These are phyloP conservation scores for Leptopterna dolabrata DNA, from an alignment of 2,888 invertebrate species.

Conservation along the genomic window DNA sequence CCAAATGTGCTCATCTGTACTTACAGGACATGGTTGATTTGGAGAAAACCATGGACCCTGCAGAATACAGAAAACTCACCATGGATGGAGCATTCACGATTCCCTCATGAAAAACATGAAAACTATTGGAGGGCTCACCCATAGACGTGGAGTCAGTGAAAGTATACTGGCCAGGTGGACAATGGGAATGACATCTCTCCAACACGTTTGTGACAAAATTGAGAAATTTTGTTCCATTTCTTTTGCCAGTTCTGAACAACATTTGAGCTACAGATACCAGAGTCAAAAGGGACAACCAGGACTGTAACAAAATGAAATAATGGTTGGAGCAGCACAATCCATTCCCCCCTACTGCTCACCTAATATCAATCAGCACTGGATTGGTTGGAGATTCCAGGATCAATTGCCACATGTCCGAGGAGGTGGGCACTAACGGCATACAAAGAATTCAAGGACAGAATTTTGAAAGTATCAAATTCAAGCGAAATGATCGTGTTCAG, in stretches of 20 bases:
- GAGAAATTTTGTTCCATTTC: not conserved
- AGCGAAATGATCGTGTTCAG: not conserved
- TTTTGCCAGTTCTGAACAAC: not conserved
- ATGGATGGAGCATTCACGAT: not conserved
- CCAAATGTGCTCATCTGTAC: not conserved
- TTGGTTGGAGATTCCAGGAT: slow-evolving; percentile 5
- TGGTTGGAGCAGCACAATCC: not conserved
- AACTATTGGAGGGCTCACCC: not conserved
- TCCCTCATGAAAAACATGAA: not conserved
- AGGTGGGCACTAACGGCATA: not conserved
- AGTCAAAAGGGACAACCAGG: not conserved
- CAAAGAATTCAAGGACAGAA: not conserved
- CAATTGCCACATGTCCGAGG: not conserved
- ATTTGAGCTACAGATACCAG: not conserved
- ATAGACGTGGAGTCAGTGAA: not conserved
- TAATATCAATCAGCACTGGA: not conserved
- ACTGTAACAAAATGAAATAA: not conserved
- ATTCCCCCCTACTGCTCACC: not conserved
- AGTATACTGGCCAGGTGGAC: not conserved
- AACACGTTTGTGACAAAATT: not conserved
- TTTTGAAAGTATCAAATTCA: not conserved
- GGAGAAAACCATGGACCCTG: not conserved
- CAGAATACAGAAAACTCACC: not conserved
- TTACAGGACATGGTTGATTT: not conserved
- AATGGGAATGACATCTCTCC: not conserved